phyloP scores from a whole-genome alignment of 2,797 vertebrate species.

The Muscicapa striata region DNA sequence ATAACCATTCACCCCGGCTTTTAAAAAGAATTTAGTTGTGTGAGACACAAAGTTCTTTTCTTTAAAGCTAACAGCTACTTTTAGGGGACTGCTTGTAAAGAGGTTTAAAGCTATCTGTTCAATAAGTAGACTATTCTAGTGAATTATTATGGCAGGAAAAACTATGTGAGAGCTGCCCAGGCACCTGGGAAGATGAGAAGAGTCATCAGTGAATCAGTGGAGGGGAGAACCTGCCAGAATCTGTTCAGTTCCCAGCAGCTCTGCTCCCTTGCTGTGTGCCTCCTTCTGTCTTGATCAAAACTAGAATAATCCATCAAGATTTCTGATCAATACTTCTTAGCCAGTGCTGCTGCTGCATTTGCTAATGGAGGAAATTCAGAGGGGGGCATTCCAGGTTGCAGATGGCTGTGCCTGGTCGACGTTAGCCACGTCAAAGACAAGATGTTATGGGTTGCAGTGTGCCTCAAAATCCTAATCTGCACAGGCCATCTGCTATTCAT shows the following conservation, averaged over 20 bases:
- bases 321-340: not conserved
- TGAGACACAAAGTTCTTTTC: not conserved
- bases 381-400: not conserved
- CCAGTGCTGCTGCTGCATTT: not conserved
- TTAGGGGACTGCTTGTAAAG: not conserved
- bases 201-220: not conserved
- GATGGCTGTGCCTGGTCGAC: not conserved
- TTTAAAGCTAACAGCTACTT: not conserved
- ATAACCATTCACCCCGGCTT: not conserved
- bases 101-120: not conserved
- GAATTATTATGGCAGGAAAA: not conserved
- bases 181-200: not conserved
- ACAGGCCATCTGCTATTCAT: slow-evolving; percentile 32
- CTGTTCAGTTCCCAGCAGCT: not conserved
- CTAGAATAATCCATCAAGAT: not conserved
- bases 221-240: not conserved
- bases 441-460: not conserved
- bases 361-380: not conserved
- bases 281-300: slow-evolving; percentile 1
- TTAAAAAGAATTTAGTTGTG: not conserved
- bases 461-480: not conserved
- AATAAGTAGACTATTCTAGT: not conserved
- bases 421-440: not conserved
- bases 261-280: not conserved
- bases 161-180: not conserved